These are phyloP conservation scores for Alligator mississippiensis DNA, from an alignment of 2,113 vertebrate genomes.

Conservation along the genomic window DNA sequence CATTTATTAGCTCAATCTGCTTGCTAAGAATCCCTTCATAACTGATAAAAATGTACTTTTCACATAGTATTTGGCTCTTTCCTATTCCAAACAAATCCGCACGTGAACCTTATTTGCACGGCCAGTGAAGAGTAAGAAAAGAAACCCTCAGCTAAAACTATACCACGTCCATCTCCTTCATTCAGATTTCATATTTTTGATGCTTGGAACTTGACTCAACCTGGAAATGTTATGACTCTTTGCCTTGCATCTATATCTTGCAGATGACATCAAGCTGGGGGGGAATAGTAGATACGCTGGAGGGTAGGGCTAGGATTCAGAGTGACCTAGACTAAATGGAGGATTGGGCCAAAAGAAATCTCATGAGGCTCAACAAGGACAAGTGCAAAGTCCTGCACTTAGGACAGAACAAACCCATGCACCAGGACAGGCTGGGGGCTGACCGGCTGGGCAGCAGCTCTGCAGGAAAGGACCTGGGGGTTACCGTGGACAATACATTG, in stretches of 20 bases:
- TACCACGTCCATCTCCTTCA: neutral
- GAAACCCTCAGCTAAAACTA: neutral
- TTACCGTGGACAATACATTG: too few species aligned
- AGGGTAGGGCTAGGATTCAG: too few species aligned
- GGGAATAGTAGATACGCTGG: too few species aligned
- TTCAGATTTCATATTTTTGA: rapidly evolving
- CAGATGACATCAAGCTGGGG: too few species aligned
- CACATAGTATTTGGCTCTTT: neutral
- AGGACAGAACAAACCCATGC: too few species aligned
- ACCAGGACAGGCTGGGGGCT: too few species aligned
- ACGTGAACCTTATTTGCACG: neutral
- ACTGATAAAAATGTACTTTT: neutral
- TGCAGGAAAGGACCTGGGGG: too few species aligned
- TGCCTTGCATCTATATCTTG: neutral
- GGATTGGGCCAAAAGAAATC: too few species aligned
- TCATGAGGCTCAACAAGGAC: too few species aligned
- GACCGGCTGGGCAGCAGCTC: too few species aligned
- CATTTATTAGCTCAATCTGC: rapidly evolving
- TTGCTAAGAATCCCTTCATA: neutral
- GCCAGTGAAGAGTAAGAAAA: rapidly evolving
- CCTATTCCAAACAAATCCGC: neutral
- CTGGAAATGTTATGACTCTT: neutral
- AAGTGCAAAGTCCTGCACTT: too few species aligned
- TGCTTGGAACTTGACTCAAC: neutral
- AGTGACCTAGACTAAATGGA: too few species aligned